Conservation (phyloP, 2,113 vertebrate species). For the Thamnophis sirtalis region DNA sequence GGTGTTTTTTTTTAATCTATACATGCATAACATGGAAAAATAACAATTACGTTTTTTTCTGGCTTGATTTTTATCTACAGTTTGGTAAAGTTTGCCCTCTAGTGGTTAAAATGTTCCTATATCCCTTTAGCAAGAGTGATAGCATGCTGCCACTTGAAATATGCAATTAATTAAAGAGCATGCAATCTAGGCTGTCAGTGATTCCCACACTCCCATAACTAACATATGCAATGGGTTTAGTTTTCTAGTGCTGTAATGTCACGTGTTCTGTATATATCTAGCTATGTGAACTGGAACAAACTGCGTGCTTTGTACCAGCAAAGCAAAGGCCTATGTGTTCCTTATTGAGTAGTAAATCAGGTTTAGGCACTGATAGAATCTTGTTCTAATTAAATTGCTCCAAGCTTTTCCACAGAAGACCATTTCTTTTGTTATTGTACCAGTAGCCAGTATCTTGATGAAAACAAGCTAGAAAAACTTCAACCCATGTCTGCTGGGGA, state of each 20-base stretch:
- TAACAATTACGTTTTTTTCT: neutral
- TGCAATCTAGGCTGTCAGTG: neutral
- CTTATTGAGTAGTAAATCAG: neutral
- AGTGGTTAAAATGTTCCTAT: neutral
- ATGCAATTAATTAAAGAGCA: neutral
- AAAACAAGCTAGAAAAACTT: neutral
- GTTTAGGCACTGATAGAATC: neutral
- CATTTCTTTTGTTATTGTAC: neutral
- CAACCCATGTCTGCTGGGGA: neutral
- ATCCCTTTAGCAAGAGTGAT: neutral
- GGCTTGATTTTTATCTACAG: neutral
- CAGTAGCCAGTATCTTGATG: neutral
- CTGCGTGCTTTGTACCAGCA: conserved; percentile 9
- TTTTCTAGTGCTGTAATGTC: neutral
- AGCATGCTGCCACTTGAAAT: conserved; percentile 7
- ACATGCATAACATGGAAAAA: neutral
- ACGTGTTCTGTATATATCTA: neutral
- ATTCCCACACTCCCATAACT: conserved; percentile 3
- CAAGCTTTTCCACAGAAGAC: neutral
- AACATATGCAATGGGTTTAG: neutral
- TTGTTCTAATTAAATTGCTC: neutral
- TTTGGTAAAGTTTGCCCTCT: conserved; percentile 29
- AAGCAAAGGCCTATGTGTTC: neutral
- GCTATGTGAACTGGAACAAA: neutral
- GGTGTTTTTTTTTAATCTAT: neutral